A percentile compares a stretch with the other conserved stretches of the same genome.
phyloP scores from a whole-genome alignment of 2,113 vertebrate genomes.

The Leucopsar rothschildi region DNA sequence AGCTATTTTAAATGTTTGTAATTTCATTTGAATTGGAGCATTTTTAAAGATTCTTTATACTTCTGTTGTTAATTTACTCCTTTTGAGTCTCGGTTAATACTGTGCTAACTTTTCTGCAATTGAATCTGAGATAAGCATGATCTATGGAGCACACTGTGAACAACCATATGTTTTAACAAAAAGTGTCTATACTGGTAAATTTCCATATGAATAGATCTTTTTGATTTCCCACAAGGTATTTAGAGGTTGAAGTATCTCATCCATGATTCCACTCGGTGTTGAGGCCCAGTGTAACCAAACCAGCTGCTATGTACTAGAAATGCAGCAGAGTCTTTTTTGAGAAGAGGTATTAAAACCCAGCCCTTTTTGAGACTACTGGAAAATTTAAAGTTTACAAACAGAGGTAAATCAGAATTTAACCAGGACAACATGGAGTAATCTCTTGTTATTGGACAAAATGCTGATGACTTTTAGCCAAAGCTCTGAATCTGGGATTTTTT shows the following conservation, averaged over 20 bases:
- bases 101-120: neutral
- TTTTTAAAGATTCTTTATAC: neutral
- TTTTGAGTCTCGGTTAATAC: neutral
- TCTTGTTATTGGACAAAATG: neutral
- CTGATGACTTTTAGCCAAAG: neutral
- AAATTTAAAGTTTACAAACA: neutral
- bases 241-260: neutral
- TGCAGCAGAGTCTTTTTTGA: neutral
- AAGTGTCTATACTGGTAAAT: neutral
- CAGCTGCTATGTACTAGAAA: fast-evolving
- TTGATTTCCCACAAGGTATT: neutral
- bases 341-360: neutral
- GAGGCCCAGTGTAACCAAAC: neutral
- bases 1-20: neutral
- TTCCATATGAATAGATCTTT: neutral
- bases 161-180: neutral
- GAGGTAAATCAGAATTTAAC: neutral
- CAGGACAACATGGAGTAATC: neutral
- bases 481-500: neutral
- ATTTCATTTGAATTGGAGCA: neutral
- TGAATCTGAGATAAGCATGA: neutral
- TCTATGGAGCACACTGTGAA: neutral
- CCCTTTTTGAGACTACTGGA: neutral
- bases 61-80: neutral
- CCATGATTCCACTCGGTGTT: neutral